Evolutionary conservation across 2,113 vertebrate genomes (phyloP).

Genomic region (Callionymus lyra): DNA sequence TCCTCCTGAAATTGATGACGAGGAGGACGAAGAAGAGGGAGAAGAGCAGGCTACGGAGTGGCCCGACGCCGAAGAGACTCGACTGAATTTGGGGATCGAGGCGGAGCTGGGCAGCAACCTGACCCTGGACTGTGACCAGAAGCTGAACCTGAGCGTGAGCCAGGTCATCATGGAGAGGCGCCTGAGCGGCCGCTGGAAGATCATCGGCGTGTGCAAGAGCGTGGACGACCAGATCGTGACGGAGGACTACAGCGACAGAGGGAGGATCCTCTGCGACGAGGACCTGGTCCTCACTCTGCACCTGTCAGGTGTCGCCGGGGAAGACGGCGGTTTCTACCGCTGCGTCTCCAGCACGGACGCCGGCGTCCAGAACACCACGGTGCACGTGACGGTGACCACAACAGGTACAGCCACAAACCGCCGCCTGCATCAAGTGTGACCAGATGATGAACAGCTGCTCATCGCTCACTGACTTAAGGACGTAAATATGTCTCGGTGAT

Average conservation of each 20-base stretch:
- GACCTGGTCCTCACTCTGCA: slow-evolving; percentile 33
- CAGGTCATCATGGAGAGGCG: slow-evolving; percentile 60
- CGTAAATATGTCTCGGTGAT: neutral
- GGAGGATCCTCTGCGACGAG: slow-evolving; percentile 41
- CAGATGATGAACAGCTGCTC: neutral
- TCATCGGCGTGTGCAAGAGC: slow-evolving; percentile 50
- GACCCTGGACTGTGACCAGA: slow-evolving; percentile 55
- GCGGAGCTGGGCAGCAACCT: slow-evolving; percentile 45
- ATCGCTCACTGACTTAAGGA: slow-evolving; percentile 2
- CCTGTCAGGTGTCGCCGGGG: slow-evolving; percentile 34
- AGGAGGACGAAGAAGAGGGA: neutral
- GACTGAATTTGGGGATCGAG: slow-evolving; percentile 11
- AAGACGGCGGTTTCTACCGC: slow-evolving; percentile 63
- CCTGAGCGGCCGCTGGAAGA: slow-evolving; percentile 17
- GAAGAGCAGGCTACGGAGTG: slow-evolving; percentile 2
- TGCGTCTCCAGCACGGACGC: slow-evolving; percentile 43
- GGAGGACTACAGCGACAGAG: slow-evolving; percentile 52
- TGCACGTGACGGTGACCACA: slow-evolving; percentile 40
- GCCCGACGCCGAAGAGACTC: slow-evolving; percentile 4
- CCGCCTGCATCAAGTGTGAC: neutral
- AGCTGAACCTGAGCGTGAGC: slow-evolving; percentile 26
- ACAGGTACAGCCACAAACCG: slow-evolving; percentile 44
- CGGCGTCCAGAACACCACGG: slow-evolving; percentile 42
- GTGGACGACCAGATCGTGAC: slow-evolving; percentile 32
- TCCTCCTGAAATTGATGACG: slow-evolving; percentile 16